phyloP scores from a whole-genome alignment of 1,140 invertebrate genomes.

The Orius laevigatus region DNA sequence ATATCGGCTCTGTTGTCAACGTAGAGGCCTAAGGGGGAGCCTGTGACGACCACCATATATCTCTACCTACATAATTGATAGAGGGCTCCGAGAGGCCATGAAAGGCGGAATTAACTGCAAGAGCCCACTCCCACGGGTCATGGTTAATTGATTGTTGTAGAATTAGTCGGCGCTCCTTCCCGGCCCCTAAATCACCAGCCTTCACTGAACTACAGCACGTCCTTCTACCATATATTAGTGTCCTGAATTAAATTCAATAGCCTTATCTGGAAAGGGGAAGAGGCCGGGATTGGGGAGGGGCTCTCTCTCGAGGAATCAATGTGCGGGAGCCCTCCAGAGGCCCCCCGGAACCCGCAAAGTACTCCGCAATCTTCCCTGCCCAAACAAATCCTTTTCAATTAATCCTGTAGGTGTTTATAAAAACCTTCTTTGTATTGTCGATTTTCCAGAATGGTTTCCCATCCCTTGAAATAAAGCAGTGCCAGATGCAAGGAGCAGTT shows the following conservation, averaged over 20 bases:
- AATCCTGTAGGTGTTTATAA: too few species aligned
- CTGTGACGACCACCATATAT: slow-evolving; percentile 11
- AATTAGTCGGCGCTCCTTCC: slow-evolving; percentile 10
- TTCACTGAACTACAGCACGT: slow-evolving; percentile 10
- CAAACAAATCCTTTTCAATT: too few species aligned
- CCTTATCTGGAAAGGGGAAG: slow-evolving; percentile 1
- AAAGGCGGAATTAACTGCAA: slow-evolving; percentile 12
- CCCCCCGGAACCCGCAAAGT: too few species aligned
- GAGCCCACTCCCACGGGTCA: slow-evolving; percentile 1
- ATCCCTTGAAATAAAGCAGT: too few species aligned
- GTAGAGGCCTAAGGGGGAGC: background rate
- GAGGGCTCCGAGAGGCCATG: slow-evolving; percentile 9
- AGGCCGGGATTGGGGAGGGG: too few species aligned
- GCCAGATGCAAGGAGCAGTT: too few species aligned
- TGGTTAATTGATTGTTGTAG: slow-evolving; percentile 13
- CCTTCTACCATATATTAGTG: slow-evolving; percentile 9
- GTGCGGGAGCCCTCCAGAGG: too few species aligned
- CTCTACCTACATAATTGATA: slow-evolving; percentile 11
- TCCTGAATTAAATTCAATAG: slow-evolving; percentile 11
- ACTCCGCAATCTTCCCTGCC: too few species aligned
- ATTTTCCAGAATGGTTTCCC: too few species aligned
- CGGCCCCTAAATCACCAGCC: slow-evolving; percentile 10
- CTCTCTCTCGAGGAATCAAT: too few species aligned
- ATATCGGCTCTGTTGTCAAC: background rate
- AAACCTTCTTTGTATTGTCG: too few species aligned